A percentile compares a stretch with the other conserved stretches of the same genome.
Conservation (phyloP, 2,797 vertebrate genomes). For the Notolabrus celidotus region DNA sequence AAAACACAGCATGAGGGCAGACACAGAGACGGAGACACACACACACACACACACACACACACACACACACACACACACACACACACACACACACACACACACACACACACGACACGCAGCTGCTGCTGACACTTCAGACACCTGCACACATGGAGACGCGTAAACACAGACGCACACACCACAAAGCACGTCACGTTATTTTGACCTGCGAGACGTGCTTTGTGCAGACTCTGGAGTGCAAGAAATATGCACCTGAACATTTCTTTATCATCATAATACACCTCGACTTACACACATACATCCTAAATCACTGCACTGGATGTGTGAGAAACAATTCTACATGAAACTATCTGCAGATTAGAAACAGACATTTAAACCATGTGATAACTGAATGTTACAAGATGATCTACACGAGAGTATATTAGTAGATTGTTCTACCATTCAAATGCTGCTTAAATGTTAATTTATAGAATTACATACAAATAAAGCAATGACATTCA, state of each 20-base stretch:
- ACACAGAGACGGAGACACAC: constrained; percentile 23
- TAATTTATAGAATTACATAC: too few relatives aligned
- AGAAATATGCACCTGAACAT: too few relatives aligned
- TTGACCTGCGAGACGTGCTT: background rate
- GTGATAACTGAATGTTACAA: background rate
- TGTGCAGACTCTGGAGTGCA: background rate
- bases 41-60: constrained; percentile 34
- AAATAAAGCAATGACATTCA: too few relatives aligned
- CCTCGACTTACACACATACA: too few relatives aligned
- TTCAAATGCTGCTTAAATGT: background rate
- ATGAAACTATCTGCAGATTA: too few relatives aligned
- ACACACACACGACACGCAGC: constrained; percentile 24
- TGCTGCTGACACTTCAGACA: constrained; percentile 26
- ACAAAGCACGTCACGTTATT: background rate
- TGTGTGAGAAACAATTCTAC: too few relatives aligned
- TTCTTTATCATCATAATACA: too few relatives aligned
- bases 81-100: constrained; percentile 23
- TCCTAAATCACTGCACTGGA: too few relatives aligned
- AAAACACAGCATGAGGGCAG: constrained; percentile 57
- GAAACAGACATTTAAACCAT: constrained; percentile 2
- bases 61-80: constrained; percentile 20
- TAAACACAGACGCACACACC: background rate
- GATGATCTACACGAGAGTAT: too few relatives aligned
- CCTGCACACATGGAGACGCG: background rate
- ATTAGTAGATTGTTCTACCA: background rate